A percentile compares a stretch with the other conserved stretches of the same genome.
phyloP scores from a whole-genome alignment of 92 coral and sea anemone genomes.

The Siderastrea radians region DNA sequence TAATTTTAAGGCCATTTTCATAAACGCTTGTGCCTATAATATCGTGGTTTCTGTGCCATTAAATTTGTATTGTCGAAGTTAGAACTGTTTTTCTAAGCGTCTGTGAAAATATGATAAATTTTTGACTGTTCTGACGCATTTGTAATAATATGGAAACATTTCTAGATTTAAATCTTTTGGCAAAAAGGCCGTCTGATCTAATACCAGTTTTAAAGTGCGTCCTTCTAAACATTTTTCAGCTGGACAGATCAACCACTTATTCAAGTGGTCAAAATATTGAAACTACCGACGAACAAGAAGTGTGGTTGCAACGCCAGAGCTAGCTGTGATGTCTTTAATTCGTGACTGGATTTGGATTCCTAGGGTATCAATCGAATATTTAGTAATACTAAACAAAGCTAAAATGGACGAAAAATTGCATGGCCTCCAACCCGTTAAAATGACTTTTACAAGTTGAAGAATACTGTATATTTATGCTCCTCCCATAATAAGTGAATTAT shows the following conservation, averaged over 20 bases:
- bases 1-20: neutral
- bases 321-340: neutral
- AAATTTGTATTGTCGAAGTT: neutral
- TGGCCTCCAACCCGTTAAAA: too few species aligned
- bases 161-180: neutral
- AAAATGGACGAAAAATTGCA: too few species aligned
- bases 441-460: too few species aligned
- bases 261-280: constrained; percentile 1
- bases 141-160: neutral
- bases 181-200: neutral
- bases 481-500: too few species aligned
- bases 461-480: too few species aligned
- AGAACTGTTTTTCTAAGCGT: neutral
- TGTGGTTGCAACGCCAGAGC: neutral
- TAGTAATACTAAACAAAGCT: too few species aligned
- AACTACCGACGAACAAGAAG: neutral
- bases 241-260: neutral
- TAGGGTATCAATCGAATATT: too few species aligned
- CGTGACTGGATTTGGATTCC: neutral
- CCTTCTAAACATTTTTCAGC: neutral
- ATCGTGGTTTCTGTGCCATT: neutral
- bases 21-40: too few species aligned
- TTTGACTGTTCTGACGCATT: neutral
- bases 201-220: neutral
- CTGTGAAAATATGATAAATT: neutral